These are phyloP conservation scores for Ectemnius cavifrons DNA, from an alignment of 2,888 invertebrate genomes.

Conservation along the genomic window DNA sequence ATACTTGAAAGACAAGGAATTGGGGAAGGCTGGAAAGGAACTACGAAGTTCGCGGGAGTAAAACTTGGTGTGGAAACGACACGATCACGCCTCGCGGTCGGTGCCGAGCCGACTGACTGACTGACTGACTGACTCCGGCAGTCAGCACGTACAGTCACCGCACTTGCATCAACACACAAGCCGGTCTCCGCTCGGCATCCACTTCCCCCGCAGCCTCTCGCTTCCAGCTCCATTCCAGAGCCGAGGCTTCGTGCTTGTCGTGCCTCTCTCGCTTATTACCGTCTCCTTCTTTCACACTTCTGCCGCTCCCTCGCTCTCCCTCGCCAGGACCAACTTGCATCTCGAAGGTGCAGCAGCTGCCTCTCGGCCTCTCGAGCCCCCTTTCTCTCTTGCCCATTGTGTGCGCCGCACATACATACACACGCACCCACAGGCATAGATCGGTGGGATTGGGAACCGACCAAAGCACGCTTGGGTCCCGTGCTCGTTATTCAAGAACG, in stretches of 20 bases:
- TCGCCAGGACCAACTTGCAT: background rate
- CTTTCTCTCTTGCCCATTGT: too few relatives aligned
- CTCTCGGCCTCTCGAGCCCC: slow-evolving; percentile 19
- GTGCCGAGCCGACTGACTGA: slow-evolving; percentile 71
- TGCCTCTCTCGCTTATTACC: slow-evolving; percentile 1
- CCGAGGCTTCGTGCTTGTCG: background rate
- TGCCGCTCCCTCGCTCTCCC: background rate
- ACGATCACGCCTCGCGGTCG: slow-evolving; percentile 61
- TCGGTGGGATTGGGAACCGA: background rate
- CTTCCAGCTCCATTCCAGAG: slow-evolving; percentile 65
- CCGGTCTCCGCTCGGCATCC: slow-evolving; percentile 43
- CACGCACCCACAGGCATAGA: too few relatives aligned
- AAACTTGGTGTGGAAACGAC: slow-evolving; percentile 20
- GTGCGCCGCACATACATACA: too few relatives aligned
- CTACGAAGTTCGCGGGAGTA: too few relatives aligned
- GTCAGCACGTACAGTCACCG: slow-evolving; percentile 66
- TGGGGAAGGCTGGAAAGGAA: too few relatives aligned
- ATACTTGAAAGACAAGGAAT: background rate
- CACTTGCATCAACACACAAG: slow-evolving; percentile 61
- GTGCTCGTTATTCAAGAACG: background rate
- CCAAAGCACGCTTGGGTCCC: background rate
- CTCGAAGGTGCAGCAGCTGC: slow-evolving; percentile 9
- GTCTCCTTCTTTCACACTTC: slow-evolving; percentile 11
- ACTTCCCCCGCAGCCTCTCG: slow-evolving; percentile 62
- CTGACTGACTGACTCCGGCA: slow-evolving; percentile 68